A percentile compares a stretch with the other conserved stretches of the same genome.
Conservation (phyloP, 2,888 invertebrate genomes). For the Epirrita christyi region DNA sequence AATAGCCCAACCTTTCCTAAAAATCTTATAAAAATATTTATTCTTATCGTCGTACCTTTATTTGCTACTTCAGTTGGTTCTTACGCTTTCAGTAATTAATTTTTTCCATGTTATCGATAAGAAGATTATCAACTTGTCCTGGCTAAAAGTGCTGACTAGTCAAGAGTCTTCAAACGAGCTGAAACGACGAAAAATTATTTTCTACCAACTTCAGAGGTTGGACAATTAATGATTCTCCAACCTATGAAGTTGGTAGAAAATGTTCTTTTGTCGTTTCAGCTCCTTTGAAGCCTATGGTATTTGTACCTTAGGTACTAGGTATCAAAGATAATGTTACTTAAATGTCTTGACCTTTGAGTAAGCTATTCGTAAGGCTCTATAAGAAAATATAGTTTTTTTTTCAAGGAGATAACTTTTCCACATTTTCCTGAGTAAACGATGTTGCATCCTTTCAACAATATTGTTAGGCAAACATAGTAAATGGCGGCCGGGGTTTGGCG, state of each 20-base stretch:
- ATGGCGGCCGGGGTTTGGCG: too few relatives aligned
- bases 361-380: conserved; percentile 12
- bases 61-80: too few relatives aligned
- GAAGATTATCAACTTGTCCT: not conserved
- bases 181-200: not conserved
- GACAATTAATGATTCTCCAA: not conserved
- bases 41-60: too few relatives aligned
- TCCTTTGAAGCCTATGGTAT: too few relatives aligned
- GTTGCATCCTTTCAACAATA: too few relatives aligned
- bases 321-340: conserved; percentile 2
- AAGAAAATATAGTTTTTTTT: conserved; percentile 6
- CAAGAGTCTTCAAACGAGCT: not conserved
- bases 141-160: not conserved
- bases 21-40: too few relatives aligned
- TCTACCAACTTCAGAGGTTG: not conserved
- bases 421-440: too few relatives aligned
- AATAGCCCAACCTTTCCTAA: too few relatives aligned
- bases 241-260: too few relatives aligned
- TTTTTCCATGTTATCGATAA: not conserved
- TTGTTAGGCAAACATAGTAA: too few relatives aligned
- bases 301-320: too few relatives aligned
- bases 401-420: not conserved
- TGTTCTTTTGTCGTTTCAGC: too few relatives aligned
- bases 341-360: not conserved
- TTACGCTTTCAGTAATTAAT: not conserved